Conservation (phyloP, 1,140 invertebrate species). For the Vollenhovia emeryi region DNA sequence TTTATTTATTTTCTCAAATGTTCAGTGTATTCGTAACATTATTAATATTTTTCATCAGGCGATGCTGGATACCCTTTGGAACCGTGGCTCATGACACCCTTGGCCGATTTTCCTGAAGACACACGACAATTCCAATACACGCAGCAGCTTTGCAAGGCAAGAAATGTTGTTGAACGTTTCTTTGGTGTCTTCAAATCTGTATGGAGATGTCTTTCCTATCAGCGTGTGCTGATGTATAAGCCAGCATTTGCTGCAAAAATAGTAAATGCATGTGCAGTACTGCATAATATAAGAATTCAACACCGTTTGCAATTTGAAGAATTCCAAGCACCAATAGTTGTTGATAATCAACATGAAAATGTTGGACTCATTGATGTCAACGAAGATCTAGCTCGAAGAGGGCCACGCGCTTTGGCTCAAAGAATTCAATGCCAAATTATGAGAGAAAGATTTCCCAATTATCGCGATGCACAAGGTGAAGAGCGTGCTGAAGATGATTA, state of each 20-base stretch:
- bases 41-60: background rate
- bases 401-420: background rate
- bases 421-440: constrained; percentile 19
- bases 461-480: background rate
- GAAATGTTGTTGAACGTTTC: constrained; percentile 23
- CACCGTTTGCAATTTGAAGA: background rate
- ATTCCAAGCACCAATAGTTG: background rate
- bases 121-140: background rate
- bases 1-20: too few species aligned
- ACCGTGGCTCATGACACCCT: constrained; percentile 2
- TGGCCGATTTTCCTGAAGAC: background rate
- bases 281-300: background rate
- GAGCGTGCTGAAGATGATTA: background rate
- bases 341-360: background rate
- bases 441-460: constrained; percentile 1
- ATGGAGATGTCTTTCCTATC: constrained; percentile 1
- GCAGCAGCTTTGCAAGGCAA: background rate
- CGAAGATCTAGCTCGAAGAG: background rate
- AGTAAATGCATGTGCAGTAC: constrained; percentile 5
- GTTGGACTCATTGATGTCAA: background rate
- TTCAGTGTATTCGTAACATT: too few species aligned
- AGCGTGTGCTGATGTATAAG: background rate
- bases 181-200: background rate
- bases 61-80: constrained; percentile 16
- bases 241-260: constrained; percentile 5